Conservation (phyloP, 2,888 invertebrate genomes). For the Dasysyrphus tricinctus region DNA sequence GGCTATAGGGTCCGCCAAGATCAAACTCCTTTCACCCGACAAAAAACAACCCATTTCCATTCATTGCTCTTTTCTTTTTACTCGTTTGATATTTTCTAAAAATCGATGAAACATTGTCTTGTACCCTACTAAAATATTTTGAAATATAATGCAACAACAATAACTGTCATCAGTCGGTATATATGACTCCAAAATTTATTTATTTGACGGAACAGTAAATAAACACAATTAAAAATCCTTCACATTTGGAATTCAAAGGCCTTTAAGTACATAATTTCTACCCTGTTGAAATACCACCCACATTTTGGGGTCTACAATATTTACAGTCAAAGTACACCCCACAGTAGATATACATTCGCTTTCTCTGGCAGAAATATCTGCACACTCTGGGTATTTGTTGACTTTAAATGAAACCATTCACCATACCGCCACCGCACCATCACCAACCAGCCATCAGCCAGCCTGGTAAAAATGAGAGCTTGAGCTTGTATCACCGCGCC, state of each 20-base stretch:
- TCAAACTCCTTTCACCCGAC: no score
- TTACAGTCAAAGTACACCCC: slow-evolving; percentile 44
- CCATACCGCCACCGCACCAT: background rate
- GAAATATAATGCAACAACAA: no score
- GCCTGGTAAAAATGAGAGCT: slow-evolving; percentile 9
- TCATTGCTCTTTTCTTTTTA: no score
- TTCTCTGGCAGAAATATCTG: slow-evolving; percentile 30
- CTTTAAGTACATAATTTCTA: background rate
- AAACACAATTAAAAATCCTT: no score
- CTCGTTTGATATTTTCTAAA: no score
- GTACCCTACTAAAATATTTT: no score
- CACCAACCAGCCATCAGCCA: background rate
- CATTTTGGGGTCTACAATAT: slow-evolving; percentile 36
- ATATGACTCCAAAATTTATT: no score
- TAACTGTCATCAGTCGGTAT: no score
- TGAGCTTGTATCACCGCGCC: background rate
- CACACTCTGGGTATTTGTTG: slow-evolving; percentile 43
- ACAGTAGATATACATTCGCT: slow-evolving; percentile 25
- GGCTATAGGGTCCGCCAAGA: no score
- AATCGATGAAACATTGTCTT: no score
- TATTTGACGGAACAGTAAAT: no score
- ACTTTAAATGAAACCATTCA: slow-evolving; percentile 46
- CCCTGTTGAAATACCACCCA: background rate
- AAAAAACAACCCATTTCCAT: no score
- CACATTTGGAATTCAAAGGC: background rate